Evolutionary conservation across 2,113 vertebrate genomes (phyloP), one percentile per base, ranked within the genome.

Genomic region (Phylloscopus trochilus): DNA sequence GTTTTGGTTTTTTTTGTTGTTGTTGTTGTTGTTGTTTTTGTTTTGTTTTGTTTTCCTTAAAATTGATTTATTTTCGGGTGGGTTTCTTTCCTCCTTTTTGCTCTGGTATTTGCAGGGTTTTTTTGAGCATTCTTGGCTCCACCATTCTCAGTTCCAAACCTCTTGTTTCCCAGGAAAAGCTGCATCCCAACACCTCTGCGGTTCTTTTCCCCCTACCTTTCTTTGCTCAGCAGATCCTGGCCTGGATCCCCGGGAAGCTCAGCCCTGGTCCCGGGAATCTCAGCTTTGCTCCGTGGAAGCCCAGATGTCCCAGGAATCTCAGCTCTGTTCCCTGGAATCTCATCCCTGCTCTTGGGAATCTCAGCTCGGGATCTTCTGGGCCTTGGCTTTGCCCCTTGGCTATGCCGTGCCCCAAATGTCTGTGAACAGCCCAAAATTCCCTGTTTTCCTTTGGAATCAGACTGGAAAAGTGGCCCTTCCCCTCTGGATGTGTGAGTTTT

Each of bases 141-240:
- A 76, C 89, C 98, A 98, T 99, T 99, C 98, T 98, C 98, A 97
- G 97, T 98, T 97, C 96, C 94, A 78, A 97, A 98, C 95, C 97
- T 97, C 97, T 96, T 96, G 98, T 98, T 98, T 97, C 98, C 98
- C 98, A 98, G 98, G 92, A 96, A 98, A 98, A 96, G 91, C 92
- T 92, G 87, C 2, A 72, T 96, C 92, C 22, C 3, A 11, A 3
- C 47, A 2, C 8, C 55, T 51, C 74, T 39, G 37, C 1, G 0
- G 15, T 30, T 37, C 47, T 96, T 97, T 97, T 69, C 96, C 95
- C 97, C 96, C 93, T 96, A 96, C 47, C 87, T 28, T 66, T 31
- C 24, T 69, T 28, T 33, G 46, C 63, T 13, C 63, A 27, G 33
- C 72, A 43, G 7, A 59, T 31, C 72, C 37, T 15, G 6, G 27